Evolutionary conservation across 1,140 invertebrate genomes (phyloP).

Genomic region (Acromyrmex charruanus): DNA sequence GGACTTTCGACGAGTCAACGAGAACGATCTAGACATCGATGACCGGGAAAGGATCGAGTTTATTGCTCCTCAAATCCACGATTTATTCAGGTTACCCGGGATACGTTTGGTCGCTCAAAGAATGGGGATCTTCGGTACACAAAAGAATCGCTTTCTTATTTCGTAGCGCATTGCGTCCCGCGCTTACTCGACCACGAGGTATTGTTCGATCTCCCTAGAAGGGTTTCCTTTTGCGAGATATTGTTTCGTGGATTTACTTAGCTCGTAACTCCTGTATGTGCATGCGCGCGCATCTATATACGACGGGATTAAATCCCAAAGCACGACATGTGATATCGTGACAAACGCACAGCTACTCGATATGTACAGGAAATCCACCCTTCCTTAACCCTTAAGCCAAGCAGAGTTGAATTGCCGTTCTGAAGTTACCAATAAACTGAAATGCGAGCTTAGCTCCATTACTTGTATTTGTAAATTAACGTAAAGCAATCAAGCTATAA

Average conservation of each 20-base stretch:
- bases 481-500: background rate
- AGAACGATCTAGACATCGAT: slow-evolving; percentile 60
- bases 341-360: slow-evolving; percentile 24
- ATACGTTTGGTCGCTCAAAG: slow-evolving; percentile 65
- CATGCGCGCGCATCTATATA: slow-evolving; percentile 10
- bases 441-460: background rate
- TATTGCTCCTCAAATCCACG: slow-evolving; percentile 68
- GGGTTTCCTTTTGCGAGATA: slow-evolving; percentile 49
- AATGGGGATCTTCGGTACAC: slow-evolving; percentile 68
- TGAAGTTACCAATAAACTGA: slow-evolving; percentile 21
- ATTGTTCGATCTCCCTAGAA: slow-evolving; percentile 65
- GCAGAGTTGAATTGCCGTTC: background rate
- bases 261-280: slow-evolving; percentile 6
- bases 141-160: slow-evolving; percentile 74
- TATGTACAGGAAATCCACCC: slow-evolving; percentile 18
- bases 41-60: slow-evolving; percentile 56
- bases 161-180: slow-evolving; percentile 62
- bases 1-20: slow-evolving; percentile 60
- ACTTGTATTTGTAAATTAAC: background rate
- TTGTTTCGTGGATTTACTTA: slow-evolving; percentile 40
- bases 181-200: slow-evolving; percentile 71
- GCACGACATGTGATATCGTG: slow-evolving; percentile 20
- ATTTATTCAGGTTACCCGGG: slow-evolving; percentile 73
- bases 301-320: slow-evolving; percentile 49
- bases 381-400: slow-evolving; percentile 23